Base-by-base conservation (phyloP, 2,888 invertebrate species). In the Pachymerium ferrugineum region DNA sequence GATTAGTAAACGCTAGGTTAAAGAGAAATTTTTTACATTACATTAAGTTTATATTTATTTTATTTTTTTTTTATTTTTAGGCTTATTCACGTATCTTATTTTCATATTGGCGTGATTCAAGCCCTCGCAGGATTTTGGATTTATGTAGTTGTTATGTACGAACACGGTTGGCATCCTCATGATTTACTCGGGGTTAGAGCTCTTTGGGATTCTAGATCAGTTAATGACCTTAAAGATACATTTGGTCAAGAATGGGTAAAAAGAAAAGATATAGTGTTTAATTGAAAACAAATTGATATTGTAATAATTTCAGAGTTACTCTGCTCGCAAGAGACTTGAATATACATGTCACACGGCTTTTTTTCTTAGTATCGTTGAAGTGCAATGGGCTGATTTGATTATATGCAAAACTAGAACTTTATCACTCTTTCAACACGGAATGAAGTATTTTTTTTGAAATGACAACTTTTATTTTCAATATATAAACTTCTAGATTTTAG, bases 1-100 rank as follows among this genome's bases (percentile, higher is more conserved):
- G 74, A 19, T 67, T 76, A n/a, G 68, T 76, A 10, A 74, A 76
- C 62, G 70, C 74, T 19, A 74, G 69, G 75, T 75, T 47, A 47
- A 31, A 62, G 28, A 35, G 10, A 30, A 16, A 16, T 31, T 29
- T 14, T 62, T 62, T 62, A n/a, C n/a, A n/a, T n/a, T 12, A 38
- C n/a, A 38, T 38, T 2, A 38, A 38, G 5, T 4, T 38, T n/a
- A 38, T 38, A n/a, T n/a, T 4, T 38, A 38, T 38, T 16, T 54
- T 54, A 54, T 54, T 16, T 12, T 54, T 54, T 19, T 16, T 54
- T 54, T 12, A 19, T 19, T 54, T 54, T 84, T 78, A 81, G 83
- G 6, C 31, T 76, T 16, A 76, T 76, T 30, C 73, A 74, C 35
- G 74, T 76, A 14, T 62, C 68, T 25, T 68, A 75, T 70, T 76